Base-by-base conservation (phyloP, 2,797 vertebrate genomes). In the Falco biarmicus region DNA sequence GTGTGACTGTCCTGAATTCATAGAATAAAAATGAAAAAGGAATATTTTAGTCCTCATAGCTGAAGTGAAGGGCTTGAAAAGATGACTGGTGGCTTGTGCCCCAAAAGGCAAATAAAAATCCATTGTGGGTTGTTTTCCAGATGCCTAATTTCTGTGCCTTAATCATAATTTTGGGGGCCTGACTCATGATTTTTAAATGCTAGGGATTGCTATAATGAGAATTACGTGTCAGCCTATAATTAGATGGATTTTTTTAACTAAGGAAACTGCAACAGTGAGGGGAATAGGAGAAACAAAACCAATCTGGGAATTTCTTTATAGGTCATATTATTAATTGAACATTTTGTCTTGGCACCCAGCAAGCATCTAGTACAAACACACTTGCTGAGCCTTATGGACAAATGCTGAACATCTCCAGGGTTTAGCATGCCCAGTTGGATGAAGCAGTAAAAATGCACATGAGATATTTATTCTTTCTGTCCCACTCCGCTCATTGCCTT, bases 371-470 rank as follows among this genome's bases (percentile, higher is more conserved):
- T 53, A 50, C 78, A 83, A 92, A 87, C 84, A 92, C 24, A n/a
- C 71, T 96, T 93, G 84, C 56, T 92, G 76, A 88, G 84, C 91
- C 89, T 92, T 93, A 69, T 87, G 87, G 69, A 92, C 89, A 89
- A 78, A 85, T 51, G 71, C 71, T 91, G 82, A 71, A 53, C 28
- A 47, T 88, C 89, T 92, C 76, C 54, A 57, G 41, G 45, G 65
- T 89, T 85, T n/a, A 61, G 53, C 47, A 64, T 83, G 63, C 68
- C 68, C 57, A 34, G 15, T 43, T 94, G 79, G 57, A 86, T 77
- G 65, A 77, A 83, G 53, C 82, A 91, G 50, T 81, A 66, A 89
- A 90, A 95, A 65, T 61, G 79, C 65, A 80, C 63, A 5, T 5
- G 47, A 81, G 37, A 47, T 28, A 60, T n/a, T 91, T 83, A 64